Evolutionary conservation across 2,797 vertebrate species (phyloP).

Genomic region (Ibycter americanus): DNA sequence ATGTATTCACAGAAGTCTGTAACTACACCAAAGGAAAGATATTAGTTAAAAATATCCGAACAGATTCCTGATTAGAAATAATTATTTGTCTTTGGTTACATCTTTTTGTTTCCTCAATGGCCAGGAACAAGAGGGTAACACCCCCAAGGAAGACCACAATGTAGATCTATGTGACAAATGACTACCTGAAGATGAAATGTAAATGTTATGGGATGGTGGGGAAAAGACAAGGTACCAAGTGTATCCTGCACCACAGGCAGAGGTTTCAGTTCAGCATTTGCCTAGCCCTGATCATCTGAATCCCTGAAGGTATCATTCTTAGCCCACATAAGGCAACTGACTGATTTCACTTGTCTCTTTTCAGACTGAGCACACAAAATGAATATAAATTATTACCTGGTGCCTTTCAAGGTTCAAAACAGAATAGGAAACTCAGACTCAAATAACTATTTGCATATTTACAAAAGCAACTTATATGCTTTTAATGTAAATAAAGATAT

Average conservation of each 20-base stretch:
- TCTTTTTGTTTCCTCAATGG: not conserved
- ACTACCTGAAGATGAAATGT: not conserved
- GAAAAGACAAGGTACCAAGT: not conserved
- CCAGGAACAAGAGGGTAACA: not conserved
- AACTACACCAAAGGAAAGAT: not conserved
- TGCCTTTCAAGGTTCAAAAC: not conserved
- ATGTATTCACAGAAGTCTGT: not conserved
- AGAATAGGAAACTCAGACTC: not conserved
- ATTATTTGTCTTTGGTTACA: not conserved
- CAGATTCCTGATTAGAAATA: not conserved
- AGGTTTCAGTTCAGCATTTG: not conserved
- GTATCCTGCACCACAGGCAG: not conserved
- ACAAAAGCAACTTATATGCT: not conserved
- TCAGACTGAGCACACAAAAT: not conserved
- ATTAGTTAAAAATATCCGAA: not conserved
- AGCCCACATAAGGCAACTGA: not conserved
- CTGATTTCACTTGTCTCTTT: not conserved
- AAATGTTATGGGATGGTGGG: not conserved
- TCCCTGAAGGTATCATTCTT: not conserved
- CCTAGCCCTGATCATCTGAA: not conserved
- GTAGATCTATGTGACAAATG: not conserved
- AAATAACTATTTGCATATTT: not conserved
- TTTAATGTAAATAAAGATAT: not conserved
- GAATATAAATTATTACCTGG: not conserved
- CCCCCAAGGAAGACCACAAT: not conserved